A percentile compares a stretch with the other conserved stretches of the same genome.
Evolutionary conservation across 2,113 vertebrate species (phyloP).

Genomic region (Sinocyclocheilus maitianheensis): DNA sequence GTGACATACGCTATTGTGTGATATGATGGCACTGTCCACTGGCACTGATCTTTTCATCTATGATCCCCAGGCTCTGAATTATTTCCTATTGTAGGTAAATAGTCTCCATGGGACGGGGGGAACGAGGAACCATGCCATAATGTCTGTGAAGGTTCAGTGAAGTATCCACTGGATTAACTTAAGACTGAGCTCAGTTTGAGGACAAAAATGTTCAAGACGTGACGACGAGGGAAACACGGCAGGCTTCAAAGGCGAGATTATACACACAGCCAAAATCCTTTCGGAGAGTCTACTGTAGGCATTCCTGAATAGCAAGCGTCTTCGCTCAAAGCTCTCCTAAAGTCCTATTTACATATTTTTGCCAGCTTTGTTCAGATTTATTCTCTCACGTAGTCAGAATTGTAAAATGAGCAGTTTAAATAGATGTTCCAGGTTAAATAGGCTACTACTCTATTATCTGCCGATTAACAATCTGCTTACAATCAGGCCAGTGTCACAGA

Average conservation of each 20-base stretch:
- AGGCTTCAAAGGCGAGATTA: conserved; percentile 55
- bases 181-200: conserved; percentile 48
- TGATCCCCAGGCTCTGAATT: conserved; percentile 29
- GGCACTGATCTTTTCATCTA: conserved; percentile 49
- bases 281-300: conserved; percentile 43
- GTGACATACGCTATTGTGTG: conserved; percentile 48
- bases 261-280: conserved; percentile 33
- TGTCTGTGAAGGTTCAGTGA: conserved; percentile 38
- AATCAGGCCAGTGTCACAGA: neutral
- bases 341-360: conserved; percentile 28
- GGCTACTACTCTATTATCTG: neutral
- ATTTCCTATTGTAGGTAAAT: conserved; percentile 54
- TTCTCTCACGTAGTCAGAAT: neutral
- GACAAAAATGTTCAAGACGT: conserved; percentile 44
- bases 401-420: neutral
- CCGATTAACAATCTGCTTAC: neutral
- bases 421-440: neutral
- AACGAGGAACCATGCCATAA: conserved; percentile 34
- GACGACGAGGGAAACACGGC: conserved; percentile 40
- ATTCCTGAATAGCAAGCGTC: conserved; percentile 50
- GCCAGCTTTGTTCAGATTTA: neutral
- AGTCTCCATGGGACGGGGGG: conserved; percentile 26
- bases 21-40: conserved; percentile 34
- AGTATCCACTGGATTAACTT: conserved; percentile 53
- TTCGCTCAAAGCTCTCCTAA: neutral